Evolutionary conservation across 2,113 vertebrate species (phyloP).

Genomic region (Brienomyrus brachyistius): DNA sequence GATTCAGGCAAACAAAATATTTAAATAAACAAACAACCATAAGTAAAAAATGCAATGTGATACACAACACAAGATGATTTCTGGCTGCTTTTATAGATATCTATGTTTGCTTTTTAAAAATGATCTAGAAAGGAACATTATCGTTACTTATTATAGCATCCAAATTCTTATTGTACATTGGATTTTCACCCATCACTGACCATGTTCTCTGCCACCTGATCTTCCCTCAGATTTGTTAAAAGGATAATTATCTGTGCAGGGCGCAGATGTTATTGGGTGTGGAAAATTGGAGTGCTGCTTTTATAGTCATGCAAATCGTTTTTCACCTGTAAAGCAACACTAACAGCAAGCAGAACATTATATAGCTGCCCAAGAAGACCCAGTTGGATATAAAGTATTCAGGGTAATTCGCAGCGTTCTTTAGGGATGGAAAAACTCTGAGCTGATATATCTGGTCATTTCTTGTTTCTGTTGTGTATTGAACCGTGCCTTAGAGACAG

Average conservation of each 20-base stretch:
- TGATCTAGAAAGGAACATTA: not conserved
- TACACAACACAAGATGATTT: not conserved
- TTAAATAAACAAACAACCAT: not conserved
- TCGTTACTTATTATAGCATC: not conserved
- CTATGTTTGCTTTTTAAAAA: not conserved
- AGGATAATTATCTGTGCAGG: not conserved
- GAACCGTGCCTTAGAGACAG: not conserved
- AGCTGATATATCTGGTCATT: not conserved
- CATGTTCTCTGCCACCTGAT: not conserved
- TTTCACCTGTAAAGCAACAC: not conserved
- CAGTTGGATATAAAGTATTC: not conserved
- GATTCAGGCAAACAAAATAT: not conserved
- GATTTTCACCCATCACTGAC: not conserved
- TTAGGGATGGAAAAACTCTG: not conserved
- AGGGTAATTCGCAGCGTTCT: not conserved
- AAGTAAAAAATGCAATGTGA: not conserved
- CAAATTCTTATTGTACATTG: not conserved
- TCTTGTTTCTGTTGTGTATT: not conserved
- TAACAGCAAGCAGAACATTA: not conserved
- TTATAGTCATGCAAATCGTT: not conserved
- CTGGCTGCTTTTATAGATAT: not conserved
- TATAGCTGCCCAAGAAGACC: not conserved
- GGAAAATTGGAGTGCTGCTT: not conserved
- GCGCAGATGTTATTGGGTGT: not conserved
- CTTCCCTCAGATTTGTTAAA: not conserved